Conservation (phyloP, 2,797 vertebrate species). For the Phylloscopus collybita region DNA sequence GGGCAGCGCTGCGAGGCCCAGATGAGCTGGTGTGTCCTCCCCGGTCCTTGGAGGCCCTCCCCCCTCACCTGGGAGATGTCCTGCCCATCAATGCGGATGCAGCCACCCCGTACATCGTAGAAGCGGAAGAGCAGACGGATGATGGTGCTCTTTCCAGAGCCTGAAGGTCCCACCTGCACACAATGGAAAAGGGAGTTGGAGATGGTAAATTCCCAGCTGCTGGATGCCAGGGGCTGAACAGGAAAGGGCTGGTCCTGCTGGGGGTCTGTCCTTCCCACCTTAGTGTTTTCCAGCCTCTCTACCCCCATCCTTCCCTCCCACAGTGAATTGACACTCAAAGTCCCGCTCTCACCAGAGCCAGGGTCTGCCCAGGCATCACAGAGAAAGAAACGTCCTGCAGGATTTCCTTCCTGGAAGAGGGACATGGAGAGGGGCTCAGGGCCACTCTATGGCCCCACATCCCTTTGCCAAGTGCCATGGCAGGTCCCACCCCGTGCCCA, state of each 20-base stretch:
- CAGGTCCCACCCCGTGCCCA: neutral
- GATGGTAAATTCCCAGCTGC: neutral
- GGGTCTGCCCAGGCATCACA: slow-evolving; percentile 90
- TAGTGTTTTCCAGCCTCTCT: neutral
- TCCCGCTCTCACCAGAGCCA: slow-evolving; percentile 86
- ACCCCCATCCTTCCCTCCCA: neutral
- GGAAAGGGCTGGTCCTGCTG: rapidly evolving
- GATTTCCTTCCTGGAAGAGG: slow-evolving; percentile 84
- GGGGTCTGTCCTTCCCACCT: neutral
- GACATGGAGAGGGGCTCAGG: neutral
- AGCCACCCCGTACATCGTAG: slow-evolving; percentile 89
- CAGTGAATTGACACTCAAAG: neutral
- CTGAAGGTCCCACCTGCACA: slow-evolving; percentile 89
- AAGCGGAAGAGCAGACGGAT: slow-evolving; percentile 95
- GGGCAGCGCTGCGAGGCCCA: neutral
- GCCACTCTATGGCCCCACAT: neutral
- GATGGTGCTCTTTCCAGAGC: slow-evolving; percentile 94
- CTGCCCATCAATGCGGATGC: slow-evolving; percentile 90
- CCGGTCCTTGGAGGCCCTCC: neutral
- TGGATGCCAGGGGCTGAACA: neutral
- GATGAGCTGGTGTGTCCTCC: neutral
- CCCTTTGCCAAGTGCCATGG: neutral
- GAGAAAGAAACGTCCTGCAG: slow-evolving; percentile 91
- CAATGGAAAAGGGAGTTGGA: neutral
- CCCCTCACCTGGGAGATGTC: slow-evolving; percentile 88